These are phyloP conservation scores for Hydra vulgaris DNA, from an alignment of 30 jellyfish, hydroid and myxozoan genomes.

Conservation along the genomic window DNA sequence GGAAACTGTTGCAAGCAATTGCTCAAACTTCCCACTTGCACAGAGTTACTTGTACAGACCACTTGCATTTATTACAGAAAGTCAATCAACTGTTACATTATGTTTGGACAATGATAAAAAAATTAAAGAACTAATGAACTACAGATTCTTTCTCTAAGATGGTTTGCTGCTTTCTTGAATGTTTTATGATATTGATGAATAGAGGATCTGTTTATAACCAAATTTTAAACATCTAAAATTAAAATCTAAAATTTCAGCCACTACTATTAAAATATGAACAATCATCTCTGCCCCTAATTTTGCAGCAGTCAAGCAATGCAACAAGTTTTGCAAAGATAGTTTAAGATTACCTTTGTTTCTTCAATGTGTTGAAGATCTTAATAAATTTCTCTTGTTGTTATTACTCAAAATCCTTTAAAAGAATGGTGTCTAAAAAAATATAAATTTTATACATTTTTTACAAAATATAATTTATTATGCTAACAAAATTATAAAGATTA, in stretches of 20 bases:
- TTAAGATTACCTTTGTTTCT: neutral
- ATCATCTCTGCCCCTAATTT: neutral
- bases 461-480: neutral
- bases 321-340: neutral
- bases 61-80: neutral
- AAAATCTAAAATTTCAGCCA: neutral
- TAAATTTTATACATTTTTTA: neutral
- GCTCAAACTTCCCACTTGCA: neutral
- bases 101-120: neutral
- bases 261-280: neutral
- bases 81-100: neutral
- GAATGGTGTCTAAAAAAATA: neutral
- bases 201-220: neutral
- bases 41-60: no score
- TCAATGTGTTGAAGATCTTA: neutral
- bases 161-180: neutral
- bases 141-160: neutral
- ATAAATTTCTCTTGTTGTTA: neutral
- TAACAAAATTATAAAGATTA: no score
- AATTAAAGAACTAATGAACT: neutral
- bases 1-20: neutral
- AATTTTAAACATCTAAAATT: no score
- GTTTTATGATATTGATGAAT: neutral
- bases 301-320: neutral
- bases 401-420: neutral